A percentile compares a stretch with the other conserved stretches of the same genome.
phyloP scores from a whole-genome alignment of 2,797 vertebrate species.

The Spheniscus humboldti region DNA sequence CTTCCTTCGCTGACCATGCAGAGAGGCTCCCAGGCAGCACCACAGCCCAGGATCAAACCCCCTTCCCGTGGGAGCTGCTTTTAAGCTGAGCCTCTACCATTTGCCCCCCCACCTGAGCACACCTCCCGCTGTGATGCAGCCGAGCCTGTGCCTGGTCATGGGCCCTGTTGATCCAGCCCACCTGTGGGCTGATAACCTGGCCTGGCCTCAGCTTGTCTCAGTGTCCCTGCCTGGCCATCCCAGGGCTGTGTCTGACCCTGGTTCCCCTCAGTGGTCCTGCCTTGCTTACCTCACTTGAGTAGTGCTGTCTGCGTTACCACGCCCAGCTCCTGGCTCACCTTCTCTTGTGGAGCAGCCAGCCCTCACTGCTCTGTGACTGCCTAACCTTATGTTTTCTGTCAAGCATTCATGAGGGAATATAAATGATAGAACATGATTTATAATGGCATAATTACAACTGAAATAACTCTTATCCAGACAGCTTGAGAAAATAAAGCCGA shows the following conservation, averaged over 20 bases:
- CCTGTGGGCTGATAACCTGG: accelerated
- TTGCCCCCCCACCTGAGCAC: not conserved
- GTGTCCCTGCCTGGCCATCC: accelerated
- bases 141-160: not conserved
- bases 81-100: not conserved
- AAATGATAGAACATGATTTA: not conserved
- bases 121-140: not conserved
- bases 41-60: not conserved
- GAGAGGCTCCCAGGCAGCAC: not conserved
- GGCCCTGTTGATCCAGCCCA: not conserved
- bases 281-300: too few relatives aligned
- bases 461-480: not conserved
- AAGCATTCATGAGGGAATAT: not conserved
- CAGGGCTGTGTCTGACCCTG: not conserved
- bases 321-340: not conserved
- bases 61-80: not conserved
- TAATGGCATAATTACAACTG: not conserved
- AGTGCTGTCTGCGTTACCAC: not conserved
- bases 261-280: not conserved
- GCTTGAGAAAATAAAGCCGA: not conserved
- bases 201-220: not conserved
- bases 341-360: not conserved
- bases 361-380: not conserved
- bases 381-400: not conserved
- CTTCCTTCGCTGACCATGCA: not conserved